These are phyloP conservation scores for Nyctalus aviator DNA, from an alignment of 2,797 vertebrate genomes.

Conservation along the genomic window DNA sequence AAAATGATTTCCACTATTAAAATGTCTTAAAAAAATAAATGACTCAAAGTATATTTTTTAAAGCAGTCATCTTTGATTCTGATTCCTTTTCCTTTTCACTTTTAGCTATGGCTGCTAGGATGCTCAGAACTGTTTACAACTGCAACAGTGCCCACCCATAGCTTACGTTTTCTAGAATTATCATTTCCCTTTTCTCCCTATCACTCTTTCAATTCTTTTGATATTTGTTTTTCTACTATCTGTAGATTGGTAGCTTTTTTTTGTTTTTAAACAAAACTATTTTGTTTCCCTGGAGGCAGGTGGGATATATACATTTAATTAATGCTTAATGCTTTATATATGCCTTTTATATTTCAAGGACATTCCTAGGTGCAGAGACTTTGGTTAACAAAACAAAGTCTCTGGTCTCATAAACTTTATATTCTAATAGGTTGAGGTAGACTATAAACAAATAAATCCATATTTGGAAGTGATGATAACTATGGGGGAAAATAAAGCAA, in stretches of 20 bases:
- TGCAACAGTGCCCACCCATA: accelerated
- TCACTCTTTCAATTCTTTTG: slow-evolving; percentile 22
- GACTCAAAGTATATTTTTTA: neutral
- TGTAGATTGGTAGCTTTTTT: neutral
- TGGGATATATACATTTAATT: neutral
- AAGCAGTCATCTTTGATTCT: neutral
- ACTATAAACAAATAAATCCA: neutral
- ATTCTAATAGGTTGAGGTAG: neutral
- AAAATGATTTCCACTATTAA: neutral
- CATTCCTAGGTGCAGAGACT: neutral
- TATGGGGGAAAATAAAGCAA: neutral
- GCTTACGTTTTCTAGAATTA: neutral
- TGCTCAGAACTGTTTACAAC: neutral
- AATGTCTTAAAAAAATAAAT: slow-evolving; percentile 24
- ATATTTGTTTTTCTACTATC: slow-evolving; percentile 13
- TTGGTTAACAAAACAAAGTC: slow-evolving; percentile 3
- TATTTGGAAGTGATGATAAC: neutral
- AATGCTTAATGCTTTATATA: neutral
- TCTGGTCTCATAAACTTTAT: neutral
- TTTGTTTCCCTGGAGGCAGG: neutral
- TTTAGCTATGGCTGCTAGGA: neutral
- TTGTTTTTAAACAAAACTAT: neutral
- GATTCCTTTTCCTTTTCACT: neutral
- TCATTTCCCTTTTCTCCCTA: neutral
- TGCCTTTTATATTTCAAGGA: neutral